Conservation (phyloP, 2,797 vertebrate species). For the Prionace glauca region DNA sequence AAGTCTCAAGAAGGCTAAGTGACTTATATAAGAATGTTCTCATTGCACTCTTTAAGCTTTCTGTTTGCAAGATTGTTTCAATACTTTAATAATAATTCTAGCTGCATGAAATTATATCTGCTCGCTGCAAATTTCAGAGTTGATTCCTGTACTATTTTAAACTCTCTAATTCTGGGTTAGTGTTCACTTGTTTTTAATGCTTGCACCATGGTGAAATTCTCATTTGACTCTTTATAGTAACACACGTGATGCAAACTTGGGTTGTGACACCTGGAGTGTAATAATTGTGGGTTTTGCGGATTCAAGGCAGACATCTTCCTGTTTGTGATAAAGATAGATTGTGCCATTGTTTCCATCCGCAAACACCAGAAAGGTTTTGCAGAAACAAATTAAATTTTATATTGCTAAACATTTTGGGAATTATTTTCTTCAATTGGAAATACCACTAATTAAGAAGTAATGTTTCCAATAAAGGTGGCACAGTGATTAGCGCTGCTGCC, state of each 20-base stretch:
- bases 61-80: background rate
- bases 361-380: background rate
- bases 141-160: too few species aligned
- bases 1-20: background rate
- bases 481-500: too few species aligned
- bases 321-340: constrained; percentile 35
- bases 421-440: background rate
- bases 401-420: background rate
- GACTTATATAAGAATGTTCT: background rate
- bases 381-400: background rate
- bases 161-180: background rate
- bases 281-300: constrained; percentile 17
- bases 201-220: background rate
- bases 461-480: background rate
- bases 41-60: too few species aligned
- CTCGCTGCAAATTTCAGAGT: background rate
- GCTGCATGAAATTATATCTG: background rate
- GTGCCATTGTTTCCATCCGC: background rate
- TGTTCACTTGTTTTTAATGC: background rate
- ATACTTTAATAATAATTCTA: background rate
- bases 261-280: background rate
- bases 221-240: background rate
- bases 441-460: background rate
- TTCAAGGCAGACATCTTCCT: constrained; percentile 26
- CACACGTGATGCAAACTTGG: background rate